Conservation (phyloP, 2,797 vertebrate genomes). For the Antrozous pallidus region DNA sequence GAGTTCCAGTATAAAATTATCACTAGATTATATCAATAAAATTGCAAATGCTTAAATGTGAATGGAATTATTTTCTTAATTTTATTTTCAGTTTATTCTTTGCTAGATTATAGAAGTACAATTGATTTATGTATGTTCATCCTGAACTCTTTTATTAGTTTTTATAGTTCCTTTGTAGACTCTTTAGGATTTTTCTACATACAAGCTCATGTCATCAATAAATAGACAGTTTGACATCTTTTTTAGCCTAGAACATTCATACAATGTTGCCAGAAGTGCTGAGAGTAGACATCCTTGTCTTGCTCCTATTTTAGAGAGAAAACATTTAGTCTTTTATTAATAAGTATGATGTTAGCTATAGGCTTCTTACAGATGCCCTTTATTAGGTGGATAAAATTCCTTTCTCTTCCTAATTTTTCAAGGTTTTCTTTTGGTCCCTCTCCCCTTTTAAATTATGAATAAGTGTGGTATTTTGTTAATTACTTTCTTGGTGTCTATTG, state of each 20-base stretch:
- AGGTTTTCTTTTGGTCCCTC: not conserved
- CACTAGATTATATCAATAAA: not conserved
- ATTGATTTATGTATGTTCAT: not conserved
- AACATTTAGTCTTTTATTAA: not conserved
- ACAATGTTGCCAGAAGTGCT: not conserved
- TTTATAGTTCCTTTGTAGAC: not conserved
- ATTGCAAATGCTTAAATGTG: not conserved
- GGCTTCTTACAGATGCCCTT: not conserved
- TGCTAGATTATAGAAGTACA: slow-evolving; percentile 9
- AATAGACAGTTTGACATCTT: not conserved
- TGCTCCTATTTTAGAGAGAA: not conserved
- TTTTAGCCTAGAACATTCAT: not conserved
- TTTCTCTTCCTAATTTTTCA: not conserved
- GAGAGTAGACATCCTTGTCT: not conserved
- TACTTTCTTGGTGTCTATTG: not conserved
- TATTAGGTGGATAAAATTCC: not conserved
- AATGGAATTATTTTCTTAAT: not conserved
- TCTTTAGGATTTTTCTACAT: slow-evolving; percentile 19
- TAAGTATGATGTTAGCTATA: not conserved
- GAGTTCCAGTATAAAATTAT: not conserved
- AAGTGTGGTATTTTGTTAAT: not conserved
- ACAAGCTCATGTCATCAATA: not conserved
- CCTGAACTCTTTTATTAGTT: not conserved
- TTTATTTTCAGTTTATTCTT: slow-evolving; percentile 27
- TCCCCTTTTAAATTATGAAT: not conserved